Conservation (phyloP, 30 jellyfish, hydroid and myxozoan species). For the Euphysa ruthae region DNA sequence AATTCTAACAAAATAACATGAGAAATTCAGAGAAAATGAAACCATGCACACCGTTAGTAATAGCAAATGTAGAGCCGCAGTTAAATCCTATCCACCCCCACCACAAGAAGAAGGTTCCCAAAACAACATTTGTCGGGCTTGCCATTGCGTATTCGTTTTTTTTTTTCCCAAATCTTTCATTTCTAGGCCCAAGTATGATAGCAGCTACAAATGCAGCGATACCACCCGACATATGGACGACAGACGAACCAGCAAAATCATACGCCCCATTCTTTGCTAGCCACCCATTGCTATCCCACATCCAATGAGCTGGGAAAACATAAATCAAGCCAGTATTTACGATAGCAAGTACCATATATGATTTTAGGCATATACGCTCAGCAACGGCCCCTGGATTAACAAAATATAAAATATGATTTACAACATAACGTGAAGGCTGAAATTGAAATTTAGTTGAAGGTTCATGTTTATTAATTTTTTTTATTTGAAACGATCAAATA, state of each 20-base stretch:
- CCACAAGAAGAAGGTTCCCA: conserved; percentile 38
- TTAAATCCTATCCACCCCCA: conserved; percentile 38
- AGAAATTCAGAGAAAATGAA: not conserved
- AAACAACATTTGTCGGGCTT: conserved; percentile 28
- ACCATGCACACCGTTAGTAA: conserved; percentile 4
- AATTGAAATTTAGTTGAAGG: too few species aligned
- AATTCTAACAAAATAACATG: not conserved
- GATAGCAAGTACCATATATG: conserved; percentile 25
- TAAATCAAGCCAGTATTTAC: not conserved
- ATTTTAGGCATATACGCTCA: conserved; percentile 11
- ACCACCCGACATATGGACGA: conserved; percentile 54
- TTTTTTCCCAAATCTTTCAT: conserved; percentile 15
- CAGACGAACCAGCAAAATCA: conserved; percentile 40
- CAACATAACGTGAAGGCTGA: too few species aligned
- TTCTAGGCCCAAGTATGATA: conserved; percentile 32
- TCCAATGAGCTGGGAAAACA: conserved; percentile 58
- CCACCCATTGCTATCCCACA: conserved; percentile 48
- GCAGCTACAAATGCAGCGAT: conserved; percentile 49
- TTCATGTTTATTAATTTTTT: too few species aligned
- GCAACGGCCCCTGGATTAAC: conserved; percentile 51
- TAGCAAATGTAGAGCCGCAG: conserved; percentile 34
- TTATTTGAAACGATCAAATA: too few species aligned
- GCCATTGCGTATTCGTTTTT: not conserved
- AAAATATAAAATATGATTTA: too few species aligned
- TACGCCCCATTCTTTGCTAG: conserved; percentile 7